phyloP scores from a whole-genome alignment of 2,797 vertebrate species.

The Schizopygopsis pylzovi region DNA sequence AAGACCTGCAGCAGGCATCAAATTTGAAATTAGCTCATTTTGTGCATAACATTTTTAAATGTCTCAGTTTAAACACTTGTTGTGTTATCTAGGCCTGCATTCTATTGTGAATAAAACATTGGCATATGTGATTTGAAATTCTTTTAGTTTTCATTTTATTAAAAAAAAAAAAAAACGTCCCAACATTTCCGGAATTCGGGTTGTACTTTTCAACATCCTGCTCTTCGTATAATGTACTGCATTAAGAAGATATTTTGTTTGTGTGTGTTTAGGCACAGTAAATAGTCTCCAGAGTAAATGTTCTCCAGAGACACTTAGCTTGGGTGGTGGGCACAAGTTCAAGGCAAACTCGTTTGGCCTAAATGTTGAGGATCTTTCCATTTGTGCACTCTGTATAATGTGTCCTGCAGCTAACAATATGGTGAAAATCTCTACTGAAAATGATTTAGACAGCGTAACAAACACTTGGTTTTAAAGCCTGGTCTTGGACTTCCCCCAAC shows the following conservation, averaged over 20 bases:
- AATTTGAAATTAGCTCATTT: no score
- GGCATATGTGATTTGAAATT: no score
- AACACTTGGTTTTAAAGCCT: not conserved
- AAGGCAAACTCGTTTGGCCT: not conserved
- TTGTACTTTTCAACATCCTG: not conserved
- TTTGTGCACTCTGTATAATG: not conserved
- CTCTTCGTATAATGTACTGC: not conserved
- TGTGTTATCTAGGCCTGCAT: no score
- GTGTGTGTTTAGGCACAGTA: not conserved
- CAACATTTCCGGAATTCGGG: no score
- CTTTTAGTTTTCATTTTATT: no score
- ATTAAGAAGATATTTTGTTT: not conserved
- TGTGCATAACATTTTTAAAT: no score
- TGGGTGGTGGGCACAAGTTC: no score
- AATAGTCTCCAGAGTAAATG: not conserved
- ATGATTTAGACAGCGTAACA: not conserved
- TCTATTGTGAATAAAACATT: no score
- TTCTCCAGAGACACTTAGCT: not conserved
- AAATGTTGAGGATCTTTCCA: not conserved
- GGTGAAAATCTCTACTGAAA: not conserved
- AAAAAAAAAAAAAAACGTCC: no score
- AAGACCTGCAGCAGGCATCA: no score
- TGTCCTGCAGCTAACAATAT: not conserved
- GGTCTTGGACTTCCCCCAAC: not conserved
- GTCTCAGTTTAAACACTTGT: no score